phyloP scores from a whole-genome alignment of 2,888 invertebrate species.

The Aethes cnicana region DNA sequence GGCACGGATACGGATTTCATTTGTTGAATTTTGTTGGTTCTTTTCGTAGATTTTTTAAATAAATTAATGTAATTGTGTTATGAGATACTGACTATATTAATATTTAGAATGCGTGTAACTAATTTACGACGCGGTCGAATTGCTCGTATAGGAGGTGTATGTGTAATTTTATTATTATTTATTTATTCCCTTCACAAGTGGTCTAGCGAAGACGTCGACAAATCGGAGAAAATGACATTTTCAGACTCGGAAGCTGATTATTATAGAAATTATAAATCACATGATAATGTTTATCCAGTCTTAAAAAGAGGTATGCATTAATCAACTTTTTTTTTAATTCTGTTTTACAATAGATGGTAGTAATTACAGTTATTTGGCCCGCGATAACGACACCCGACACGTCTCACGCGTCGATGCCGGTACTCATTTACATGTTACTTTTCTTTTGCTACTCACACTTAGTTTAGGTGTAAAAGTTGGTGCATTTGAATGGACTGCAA shows the following conservation, averaged over 20 bases:
- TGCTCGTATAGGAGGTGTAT: constrained; percentile 76
- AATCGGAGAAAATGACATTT: constrained; percentile 41
- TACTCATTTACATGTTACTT: constrained; percentile 21
- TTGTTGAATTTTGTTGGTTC: constrained; percentile 20
- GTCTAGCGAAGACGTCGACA: constrained; percentile 71
- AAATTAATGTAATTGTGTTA: constrained; percentile 40
- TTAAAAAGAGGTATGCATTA: constrained; percentile 68
- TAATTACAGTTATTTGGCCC: constrained; percentile 27
- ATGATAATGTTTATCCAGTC: constrained; percentile 65
- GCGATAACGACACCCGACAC: constrained; percentile 4
- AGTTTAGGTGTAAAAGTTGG: constrained; percentile 5
- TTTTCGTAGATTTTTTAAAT: constrained; percentile 39
- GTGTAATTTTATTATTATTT: constrained; percentile 81
- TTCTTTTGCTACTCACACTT: constrained; percentile 2
- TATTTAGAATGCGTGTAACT: constrained; percentile 81
- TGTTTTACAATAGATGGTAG: no score
- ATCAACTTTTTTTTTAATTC: constrained; percentile 14
- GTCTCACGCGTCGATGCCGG: constrained; percentile 16
- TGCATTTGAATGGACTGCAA: constrained; percentile 2
- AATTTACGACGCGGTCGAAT: constrained; percentile 83
- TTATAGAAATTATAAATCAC: constrained; percentile 63
- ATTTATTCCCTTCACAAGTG: constrained; percentile 85
- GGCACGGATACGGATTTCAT: no score
- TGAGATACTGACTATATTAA: constrained; percentile 41
- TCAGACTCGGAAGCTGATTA: constrained; percentile 47